Percentiles rank a stretch among this genome's conserved stretches.
Conservation (phyloP, 2,888 invertebrate genomes). For the Ptilodon capucinus region DNA sequence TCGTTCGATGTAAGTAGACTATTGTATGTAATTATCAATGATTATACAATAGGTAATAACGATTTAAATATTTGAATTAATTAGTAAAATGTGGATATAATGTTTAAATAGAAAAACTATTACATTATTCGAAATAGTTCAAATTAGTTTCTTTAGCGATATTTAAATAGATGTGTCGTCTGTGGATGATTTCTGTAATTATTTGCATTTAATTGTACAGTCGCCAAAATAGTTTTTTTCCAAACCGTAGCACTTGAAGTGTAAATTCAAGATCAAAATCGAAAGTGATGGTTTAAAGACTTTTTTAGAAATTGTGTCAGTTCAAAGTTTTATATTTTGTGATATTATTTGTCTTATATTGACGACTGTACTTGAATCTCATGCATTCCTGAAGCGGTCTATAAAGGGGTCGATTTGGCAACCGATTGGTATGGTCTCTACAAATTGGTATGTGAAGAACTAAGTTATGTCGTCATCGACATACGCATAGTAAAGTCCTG, state of each 20-base stretch:
- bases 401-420: no score
- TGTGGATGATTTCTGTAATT: constrained; percentile 28
- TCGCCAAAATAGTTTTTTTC: constrained; percentile 20
- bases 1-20: constrained; percentile 56
- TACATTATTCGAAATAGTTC: constrained; percentile 58
- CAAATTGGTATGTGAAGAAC: no score
- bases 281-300: no score
- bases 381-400: constrained; percentile 72
- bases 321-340: background rate
- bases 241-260: no score
- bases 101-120: constrained; percentile 46
- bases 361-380: constrained; percentile 42
- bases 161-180: constrained; percentile 43
- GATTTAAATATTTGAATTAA: constrained; percentile 26
- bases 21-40: constrained; percentile 46
- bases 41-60: constrained; percentile 4
- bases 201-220: constrained; percentile 61
- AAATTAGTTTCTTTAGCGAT: constrained; percentile 65
- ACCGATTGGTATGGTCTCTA: no score
- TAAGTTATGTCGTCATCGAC: no score
- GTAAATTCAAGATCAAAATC: no score
- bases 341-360: constrained; percentile 19
- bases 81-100: constrained; percentile 59
- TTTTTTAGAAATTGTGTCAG: no score
- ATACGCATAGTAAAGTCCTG: no score